Percentiles rank a stretch among this genome's conserved stretches.
These are phyloP conservation scores for Genyomyrus donnyi DNA, from an alignment of 2,113 vertebrate species.

Conservation along the genomic window DNA sequence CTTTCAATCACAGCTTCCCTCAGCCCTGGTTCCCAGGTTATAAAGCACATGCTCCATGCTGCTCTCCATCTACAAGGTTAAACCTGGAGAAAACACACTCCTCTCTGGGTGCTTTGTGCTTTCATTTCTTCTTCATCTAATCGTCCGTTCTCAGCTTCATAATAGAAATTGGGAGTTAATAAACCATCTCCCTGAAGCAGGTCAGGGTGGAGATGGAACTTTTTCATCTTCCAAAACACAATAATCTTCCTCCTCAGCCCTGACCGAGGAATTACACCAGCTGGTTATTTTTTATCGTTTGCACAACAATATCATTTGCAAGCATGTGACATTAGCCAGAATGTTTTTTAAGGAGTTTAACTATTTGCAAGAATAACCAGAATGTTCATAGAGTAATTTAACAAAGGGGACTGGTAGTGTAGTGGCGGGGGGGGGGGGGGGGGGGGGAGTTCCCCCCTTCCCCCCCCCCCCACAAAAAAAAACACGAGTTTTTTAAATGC, in stretches of 20 bases:
- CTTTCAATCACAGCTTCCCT: not conserved
- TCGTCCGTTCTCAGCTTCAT: not conserved
- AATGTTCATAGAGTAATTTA: not conserved
- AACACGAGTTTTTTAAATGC: too few relatives aligned
- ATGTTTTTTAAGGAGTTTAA: not conserved
- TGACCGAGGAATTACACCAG: not conserved
- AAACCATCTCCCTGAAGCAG: not conserved
- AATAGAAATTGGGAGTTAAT: not conserved
- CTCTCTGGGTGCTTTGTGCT: not conserved
- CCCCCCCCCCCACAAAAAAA: too few relatives aligned
- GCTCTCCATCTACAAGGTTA: not conserved
- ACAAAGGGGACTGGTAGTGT: not conserved
- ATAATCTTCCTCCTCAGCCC: not conserved
- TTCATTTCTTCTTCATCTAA: not conserved
- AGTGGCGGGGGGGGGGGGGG: not conserved
- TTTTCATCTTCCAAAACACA: not conserved
- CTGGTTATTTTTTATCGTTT: not conserved
- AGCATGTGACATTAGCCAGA: not conserved
- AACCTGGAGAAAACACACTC: not conserved
- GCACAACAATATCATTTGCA: not conserved
- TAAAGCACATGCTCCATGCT: not conserved
- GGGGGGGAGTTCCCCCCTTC: too few relatives aligned
- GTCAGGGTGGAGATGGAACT: not conserved
- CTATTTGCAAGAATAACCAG: not conserved
- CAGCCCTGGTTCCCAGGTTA: not conserved